Evolutionary conservation across 1,140 invertebrate genomes (phyloP).

Genomic region (Protaetia brevitarsis): DNA sequence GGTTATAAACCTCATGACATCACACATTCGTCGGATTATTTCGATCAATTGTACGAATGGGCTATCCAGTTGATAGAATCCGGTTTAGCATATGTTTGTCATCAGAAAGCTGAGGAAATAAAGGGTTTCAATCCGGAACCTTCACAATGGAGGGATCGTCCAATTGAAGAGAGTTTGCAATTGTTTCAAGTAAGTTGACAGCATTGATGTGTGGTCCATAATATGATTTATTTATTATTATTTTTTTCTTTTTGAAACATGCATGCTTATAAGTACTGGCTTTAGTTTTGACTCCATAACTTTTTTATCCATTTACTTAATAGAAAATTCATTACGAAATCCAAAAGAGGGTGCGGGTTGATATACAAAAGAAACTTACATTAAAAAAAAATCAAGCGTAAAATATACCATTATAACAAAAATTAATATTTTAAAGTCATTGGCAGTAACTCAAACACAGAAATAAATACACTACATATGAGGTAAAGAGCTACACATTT

Average conservation of each 20-base stretch:
- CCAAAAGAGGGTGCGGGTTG: too few relatives aligned
- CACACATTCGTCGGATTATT: slow-evolving; percentile 97
- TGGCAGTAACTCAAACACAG: too few relatives aligned
- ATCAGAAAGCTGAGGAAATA: slow-evolving; percentile 92
- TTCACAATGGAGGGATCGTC: slow-evolving; percentile 92
- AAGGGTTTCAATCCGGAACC: slow-evolving; percentile 93
- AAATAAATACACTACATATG: too few relatives aligned
- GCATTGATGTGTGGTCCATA: neutral
- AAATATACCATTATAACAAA: too few relatives aligned
- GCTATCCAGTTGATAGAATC: slow-evolving; percentile 84
- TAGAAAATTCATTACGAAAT: too few relatives aligned
- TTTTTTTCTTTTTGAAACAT: neutral
- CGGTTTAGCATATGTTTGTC: slow-evolving; percentile 94
- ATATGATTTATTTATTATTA: neutral
- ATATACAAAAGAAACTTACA: too few relatives aligned
- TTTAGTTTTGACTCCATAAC: too few relatives aligned
- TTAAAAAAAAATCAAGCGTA: too few relatives aligned
- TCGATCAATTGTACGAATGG: slow-evolving; percentile 92
- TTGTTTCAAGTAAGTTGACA: slow-evolving; percentile 76
- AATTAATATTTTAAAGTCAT: too few relatives aligned
- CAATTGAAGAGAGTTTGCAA: slow-evolving; percentile 82
- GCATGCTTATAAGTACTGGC: neutral
- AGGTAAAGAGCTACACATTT: too few relatives aligned
- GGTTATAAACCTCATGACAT: slow-evolving; percentile 92
- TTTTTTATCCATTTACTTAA: too few relatives aligned